Conservation (phyloP, 1,140 invertebrate species). For the Scylla paramamosain region DNA sequence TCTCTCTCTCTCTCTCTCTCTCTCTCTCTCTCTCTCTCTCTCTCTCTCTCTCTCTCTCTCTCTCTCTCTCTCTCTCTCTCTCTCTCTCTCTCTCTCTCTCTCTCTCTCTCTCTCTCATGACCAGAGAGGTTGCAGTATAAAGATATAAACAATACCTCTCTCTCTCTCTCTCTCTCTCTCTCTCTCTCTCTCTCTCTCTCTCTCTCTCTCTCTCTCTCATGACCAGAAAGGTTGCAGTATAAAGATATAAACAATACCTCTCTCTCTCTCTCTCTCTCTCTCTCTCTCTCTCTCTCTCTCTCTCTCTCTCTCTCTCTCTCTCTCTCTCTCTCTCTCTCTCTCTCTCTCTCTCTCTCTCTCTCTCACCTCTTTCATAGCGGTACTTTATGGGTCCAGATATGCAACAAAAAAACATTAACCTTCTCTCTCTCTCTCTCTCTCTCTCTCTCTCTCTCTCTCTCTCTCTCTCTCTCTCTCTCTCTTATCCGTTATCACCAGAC, state of each 20-base stretch:
- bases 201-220: not conserved
- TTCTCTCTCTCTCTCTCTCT: too few species aligned
- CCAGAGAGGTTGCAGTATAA: not conserved
- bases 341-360: too few species aligned
- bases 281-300: not conserved
- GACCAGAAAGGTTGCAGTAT: not conserved
- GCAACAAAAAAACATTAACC: too few species aligned
- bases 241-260: too few species aligned
- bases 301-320: not conserved
- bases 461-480: too few species aligned
- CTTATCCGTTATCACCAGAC: too few species aligned
- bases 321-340: not conserved
- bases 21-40: not conserved
- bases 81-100: too few species aligned
- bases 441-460: too few species aligned
- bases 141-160: not conserved
- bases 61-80: too few species aligned
- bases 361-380: not conserved
- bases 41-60: not conserved
- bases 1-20: too few species aligned
- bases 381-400: too few species aligned
- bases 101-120: not conserved
- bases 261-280: too few species aligned
- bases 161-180: not conserved
- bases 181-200: not conserved